Conservation (phyloP, 2,888 invertebrate genomes). For the Galerucella calmariensis region DNA sequence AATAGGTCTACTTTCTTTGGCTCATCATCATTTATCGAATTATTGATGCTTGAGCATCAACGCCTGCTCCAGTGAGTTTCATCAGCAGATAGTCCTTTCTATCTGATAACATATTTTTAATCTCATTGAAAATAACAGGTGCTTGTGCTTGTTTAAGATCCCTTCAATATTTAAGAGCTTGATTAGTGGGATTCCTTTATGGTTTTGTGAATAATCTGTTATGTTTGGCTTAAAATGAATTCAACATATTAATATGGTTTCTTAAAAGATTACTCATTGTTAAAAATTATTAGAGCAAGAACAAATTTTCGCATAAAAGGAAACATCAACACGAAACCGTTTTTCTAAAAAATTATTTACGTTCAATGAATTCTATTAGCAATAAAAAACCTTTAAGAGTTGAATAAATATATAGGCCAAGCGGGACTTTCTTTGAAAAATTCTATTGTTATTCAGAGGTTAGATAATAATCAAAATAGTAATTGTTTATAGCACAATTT, state of each 20-base stretch:
- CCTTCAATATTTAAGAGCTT: too few species aligned
- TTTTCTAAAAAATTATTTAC: conserved; percentile 25
- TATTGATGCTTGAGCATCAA: too few species aligned
- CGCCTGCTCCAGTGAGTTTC: too few species aligned
- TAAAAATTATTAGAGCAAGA: conserved; percentile 42
- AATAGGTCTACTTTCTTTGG: too few species aligned
- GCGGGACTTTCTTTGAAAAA: background rate
- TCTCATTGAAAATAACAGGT: too few species aligned
- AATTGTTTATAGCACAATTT: background rate
- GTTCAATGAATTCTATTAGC: background rate
- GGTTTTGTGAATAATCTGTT: too few species aligned
- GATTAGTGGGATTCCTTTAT: too few species aligned
- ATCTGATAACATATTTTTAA: too few species aligned
- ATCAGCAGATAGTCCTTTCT: too few species aligned
- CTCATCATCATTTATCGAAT: too few species aligned
- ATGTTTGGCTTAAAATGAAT: background rate
- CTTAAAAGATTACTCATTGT: conserved; percentile 34
- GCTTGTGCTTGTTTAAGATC: too few species aligned
- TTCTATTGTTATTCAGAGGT: background rate
- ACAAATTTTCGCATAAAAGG: conserved; percentile 29
- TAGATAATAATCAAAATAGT: conserved; percentile 6
- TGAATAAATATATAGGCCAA: conserved; percentile 34
- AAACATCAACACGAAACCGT: conserved; percentile 23
- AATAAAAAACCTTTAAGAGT: conserved; percentile 22
- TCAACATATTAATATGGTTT: background rate